phyloP scores from a whole-genome alignment of 2,888 invertebrate genomes.

The Tryphoninae sp. region DNA sequence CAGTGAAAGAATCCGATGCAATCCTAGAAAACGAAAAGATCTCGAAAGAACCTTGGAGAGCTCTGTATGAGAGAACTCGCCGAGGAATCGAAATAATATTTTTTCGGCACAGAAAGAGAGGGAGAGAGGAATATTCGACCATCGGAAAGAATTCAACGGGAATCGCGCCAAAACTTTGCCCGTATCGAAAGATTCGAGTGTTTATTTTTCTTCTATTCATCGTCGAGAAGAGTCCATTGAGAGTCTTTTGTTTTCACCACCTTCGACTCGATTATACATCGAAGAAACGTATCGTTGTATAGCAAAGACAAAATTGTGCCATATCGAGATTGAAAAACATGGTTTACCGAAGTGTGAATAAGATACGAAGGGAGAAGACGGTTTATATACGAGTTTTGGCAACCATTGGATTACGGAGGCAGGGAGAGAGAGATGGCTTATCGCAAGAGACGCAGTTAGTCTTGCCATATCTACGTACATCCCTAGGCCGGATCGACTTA shows the following conservation, averaged over 20 bases:
- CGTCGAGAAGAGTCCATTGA: too few species aligned
- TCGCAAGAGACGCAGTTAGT: conserved; percentile 63
- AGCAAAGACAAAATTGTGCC: too few species aligned
- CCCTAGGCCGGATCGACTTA: conserved; percentile 30
- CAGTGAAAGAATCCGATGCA: conserved; percentile 39
- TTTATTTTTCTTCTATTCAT: conserved; percentile 17
- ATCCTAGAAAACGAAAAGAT: conserved; percentile 35
- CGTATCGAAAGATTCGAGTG: conserved; percentile 16
- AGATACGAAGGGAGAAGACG: too few species aligned
- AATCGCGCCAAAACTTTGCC: conserved; percentile 53
- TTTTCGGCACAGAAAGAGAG: conserved; percentile 25
- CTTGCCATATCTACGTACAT: conserved; percentile 30
- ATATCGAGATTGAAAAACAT: too few species aligned
- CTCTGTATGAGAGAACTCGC: conserved; percentile 35
- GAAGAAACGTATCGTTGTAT: too few species aligned
- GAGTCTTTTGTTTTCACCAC: too few species aligned
- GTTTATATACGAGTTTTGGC: too few species aligned
- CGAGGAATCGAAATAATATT: conserved; percentile 65
- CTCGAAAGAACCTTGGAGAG: conserved; percentile 30
- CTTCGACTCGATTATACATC: too few species aligned
- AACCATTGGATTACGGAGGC: conserved; percentile 46
- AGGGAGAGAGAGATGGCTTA: conserved; percentile 44
- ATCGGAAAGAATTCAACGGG: conserved; percentile 45
- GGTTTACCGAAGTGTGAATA: too few species aligned
- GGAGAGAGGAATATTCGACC: conserved; percentile 9